phyloP scores from a whole-genome alignment of 2,888 invertebrate genomes.

The Nemotelus nigrinus region DNA sequence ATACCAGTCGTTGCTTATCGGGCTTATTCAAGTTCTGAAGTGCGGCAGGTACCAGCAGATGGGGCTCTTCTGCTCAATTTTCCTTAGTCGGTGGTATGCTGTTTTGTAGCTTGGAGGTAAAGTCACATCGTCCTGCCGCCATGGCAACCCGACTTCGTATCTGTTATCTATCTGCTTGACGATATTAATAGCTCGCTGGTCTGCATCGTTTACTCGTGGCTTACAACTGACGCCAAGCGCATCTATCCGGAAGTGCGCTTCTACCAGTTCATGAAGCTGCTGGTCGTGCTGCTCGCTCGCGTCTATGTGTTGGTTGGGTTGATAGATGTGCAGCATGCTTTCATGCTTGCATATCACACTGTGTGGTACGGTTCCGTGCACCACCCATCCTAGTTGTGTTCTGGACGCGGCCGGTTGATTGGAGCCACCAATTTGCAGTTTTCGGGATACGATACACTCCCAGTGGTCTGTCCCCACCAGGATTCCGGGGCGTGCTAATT shows the following conservation, averaged over 20 bases:
- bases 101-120: no score
- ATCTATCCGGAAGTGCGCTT: slow-evolving; percentile 10
- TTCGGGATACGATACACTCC: slow-evolving; percentile 2
- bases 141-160: neutral
- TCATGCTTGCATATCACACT: neutral
- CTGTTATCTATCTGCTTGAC: neutral
- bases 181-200: slow-evolving; percentile 3
- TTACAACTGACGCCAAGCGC: slow-evolving; percentile 13
- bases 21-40: neutral
- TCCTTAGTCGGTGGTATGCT: no score
- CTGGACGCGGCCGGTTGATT: neutral
- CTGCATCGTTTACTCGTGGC: neutral
- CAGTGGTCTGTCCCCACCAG: slow-evolving; percentile 9
- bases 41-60: neutral
- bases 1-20: no score
- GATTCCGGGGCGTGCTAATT: slow-evolving; percentile 12
- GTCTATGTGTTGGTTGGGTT: neutral
- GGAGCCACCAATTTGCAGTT: slow-evolving; percentile 1
- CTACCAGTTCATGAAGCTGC: slow-evolving; percentile 3
- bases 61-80: neutral
- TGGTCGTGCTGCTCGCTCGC: neutral
- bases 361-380: neutral
- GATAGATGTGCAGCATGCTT: slow-evolving; percentile 14
- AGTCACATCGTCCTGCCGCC: no score
- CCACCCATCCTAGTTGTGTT: neutral